Percentiles rank a stretch among this genome's conserved stretches.
phyloP scores from a whole-genome alignment of 2,888 invertebrate genomes.

The Calliopum simillimum region DNA sequence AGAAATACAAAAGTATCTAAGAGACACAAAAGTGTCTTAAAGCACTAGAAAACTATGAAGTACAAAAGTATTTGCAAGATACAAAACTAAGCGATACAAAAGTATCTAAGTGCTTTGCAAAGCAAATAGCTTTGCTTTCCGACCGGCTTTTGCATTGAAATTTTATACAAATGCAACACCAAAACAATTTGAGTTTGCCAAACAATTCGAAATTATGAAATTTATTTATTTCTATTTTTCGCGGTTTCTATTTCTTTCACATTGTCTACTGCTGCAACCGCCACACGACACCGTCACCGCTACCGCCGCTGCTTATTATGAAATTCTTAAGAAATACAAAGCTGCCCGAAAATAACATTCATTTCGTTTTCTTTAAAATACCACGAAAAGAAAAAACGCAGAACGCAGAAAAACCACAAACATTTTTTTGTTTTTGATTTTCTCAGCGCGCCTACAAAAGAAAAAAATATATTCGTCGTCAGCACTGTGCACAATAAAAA shows the following conservation, averaged over 20 bases:
- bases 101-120: no score
- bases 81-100: no score
- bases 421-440: neutral
- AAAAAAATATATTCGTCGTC: conserved; percentile 24
- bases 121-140: no score
- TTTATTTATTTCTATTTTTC: neutral
- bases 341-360: conserved; percentile 21
- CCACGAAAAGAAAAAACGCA: conserved; percentile 1
- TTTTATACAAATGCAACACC: no score
- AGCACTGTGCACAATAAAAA: conserved; percentile 10
- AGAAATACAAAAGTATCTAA: no score
- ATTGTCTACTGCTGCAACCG: neutral
- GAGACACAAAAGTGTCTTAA: no score
- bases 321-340: conserved; percentile 1
- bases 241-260: neutral
- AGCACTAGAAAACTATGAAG: no score
- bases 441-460: neutral
- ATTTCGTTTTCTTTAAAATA: conserved; percentile 15
- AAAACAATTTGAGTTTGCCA: neutral
- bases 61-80: no score
- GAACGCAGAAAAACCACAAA: conserved; percentile 9
- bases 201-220: neutral
- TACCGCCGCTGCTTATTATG: neutral
- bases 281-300: neutral
- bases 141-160: no score